These are phyloP conservation scores for Laticauda laticaudata DNA, from an alignment of 2,113 vertebrate species.

Conservation along the genomic window DNA sequence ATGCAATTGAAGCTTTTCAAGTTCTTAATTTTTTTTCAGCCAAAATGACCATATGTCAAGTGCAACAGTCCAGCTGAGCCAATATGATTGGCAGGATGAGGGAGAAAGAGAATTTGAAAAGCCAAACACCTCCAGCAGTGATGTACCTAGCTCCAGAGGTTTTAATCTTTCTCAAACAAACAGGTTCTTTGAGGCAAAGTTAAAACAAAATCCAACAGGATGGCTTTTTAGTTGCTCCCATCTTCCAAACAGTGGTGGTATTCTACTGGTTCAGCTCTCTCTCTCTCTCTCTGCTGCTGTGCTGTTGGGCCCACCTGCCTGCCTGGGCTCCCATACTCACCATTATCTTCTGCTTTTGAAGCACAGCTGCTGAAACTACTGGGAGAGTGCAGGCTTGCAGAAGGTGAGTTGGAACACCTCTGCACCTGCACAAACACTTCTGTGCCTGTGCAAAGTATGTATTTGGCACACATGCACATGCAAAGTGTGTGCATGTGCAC, in stretches of 20 bases:
- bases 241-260: background rate
- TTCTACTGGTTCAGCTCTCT: too few relatives aligned
- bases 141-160: conserved; percentile 14
- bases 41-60: conserved; percentile 52
- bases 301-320: too few relatives aligned
- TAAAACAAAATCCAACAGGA: conserved; percentile 2
- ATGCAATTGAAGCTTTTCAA: conserved; percentile 34
- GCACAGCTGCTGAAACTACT: too few relatives aligned
- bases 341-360: too few relatives aligned
- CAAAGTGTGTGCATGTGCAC: too few relatives aligned
- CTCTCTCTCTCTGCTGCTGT: too few relatives aligned
- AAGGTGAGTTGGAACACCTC: too few relatives aligned
- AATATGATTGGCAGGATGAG: conserved; percentile 17
- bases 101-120: conserved; percentile 42
- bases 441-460: too few relatives aligned
- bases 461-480: too few relatives aligned
- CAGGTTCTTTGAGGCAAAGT: conserved; percentile 8
- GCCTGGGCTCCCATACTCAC: too few relatives aligned
- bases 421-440: too few relatives aligned
- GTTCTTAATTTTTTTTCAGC: conserved; percentile 51
- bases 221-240: background rate
- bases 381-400: too few relatives aligned
- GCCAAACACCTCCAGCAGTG: background rate
- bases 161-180: conserved; percentile 44
- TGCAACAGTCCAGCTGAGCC: conserved; percentile 36